phyloP scores from a whole-genome alignment of 2,797 vertebrate genomes.

The Liparis tanakae region DNA sequence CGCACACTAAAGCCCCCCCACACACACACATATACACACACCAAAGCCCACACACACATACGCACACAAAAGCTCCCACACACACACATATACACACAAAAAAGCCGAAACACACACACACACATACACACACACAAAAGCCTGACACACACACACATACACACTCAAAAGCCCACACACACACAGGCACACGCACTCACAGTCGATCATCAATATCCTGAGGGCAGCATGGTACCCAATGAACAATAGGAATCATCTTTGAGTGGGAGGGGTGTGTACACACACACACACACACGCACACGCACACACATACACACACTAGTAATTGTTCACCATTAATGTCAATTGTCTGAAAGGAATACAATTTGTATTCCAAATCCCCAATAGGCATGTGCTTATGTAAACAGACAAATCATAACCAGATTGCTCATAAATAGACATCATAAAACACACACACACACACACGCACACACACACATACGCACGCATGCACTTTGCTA shows the following conservation, averaged over 20 bases:
- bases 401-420: conserved; percentile 25
- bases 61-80: too few species aligned
- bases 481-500: not conserved
- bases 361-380: conserved; percentile 20
- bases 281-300: conserved; percentile 19
- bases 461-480: not conserved
- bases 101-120: not conserved
- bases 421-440: conserved; percentile 7
- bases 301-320: conserved; percentile 1
- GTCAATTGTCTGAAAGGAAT: conserved; percentile 40
- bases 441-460: not conserved
- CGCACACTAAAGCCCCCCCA: too few species aligned
- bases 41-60: too few species aligned
- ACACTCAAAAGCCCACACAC: conserved; percentile 11
- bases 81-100: too few species aligned
- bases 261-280: conserved; percentile 31
- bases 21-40: too few species aligned
- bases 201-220: conserved; percentile 53
- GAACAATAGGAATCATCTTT: conserved; percentile 47
- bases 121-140: not conserved
- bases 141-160: not conserved
- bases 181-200: not conserved
- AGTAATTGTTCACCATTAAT: conserved; percentile 4
- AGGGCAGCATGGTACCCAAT: conserved; percentile 56
- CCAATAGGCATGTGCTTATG: conserved; percentile 8